Evolutionary conservation across 2,888 invertebrate genomes (phyloP).

Genomic region (Conomelus anceps): DNA sequence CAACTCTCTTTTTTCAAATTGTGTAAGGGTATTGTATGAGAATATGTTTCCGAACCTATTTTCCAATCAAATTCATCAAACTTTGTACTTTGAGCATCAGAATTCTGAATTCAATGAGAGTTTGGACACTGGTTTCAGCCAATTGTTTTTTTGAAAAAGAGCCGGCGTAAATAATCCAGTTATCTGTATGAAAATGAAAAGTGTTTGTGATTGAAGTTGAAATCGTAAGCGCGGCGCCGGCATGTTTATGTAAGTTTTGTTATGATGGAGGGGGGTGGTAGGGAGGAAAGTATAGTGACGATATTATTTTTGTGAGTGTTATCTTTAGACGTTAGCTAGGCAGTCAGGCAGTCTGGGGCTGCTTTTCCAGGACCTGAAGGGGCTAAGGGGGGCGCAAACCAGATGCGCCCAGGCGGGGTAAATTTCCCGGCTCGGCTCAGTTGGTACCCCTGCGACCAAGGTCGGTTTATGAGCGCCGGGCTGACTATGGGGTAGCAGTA

Average conservation of each 20-base stretch:
- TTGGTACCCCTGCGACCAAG: background rate
- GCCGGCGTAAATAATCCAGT: background rate
- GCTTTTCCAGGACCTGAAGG: background rate
- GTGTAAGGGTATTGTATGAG: too few species aligned
- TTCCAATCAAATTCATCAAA: too few species aligned
- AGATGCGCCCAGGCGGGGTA: background rate
- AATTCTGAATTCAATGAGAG: background rate
- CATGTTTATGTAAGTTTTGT: background rate
- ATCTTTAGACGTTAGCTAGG: background rate
- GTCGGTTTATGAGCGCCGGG: background rate
- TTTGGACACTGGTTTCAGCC: background rate
- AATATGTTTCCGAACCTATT: too few species aligned
- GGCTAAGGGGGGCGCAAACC: background rate
- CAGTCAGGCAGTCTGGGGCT: background rate
- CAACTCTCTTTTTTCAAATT: too few species aligned
- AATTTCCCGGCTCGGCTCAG: background rate
- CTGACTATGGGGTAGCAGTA: background rate
- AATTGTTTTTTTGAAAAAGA: background rate
- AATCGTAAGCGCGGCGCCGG: background rate
- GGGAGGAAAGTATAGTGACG: background rate
- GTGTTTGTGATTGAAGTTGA: background rate
- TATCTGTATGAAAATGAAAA: background rate
- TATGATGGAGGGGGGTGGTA: background rate
- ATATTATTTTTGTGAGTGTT: background rate
- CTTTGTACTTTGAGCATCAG: too few species aligned